Base-by-base conservation (phyloP, 2,797 vertebrate genomes). In the Bryconaethiops microstoma region DNA sequence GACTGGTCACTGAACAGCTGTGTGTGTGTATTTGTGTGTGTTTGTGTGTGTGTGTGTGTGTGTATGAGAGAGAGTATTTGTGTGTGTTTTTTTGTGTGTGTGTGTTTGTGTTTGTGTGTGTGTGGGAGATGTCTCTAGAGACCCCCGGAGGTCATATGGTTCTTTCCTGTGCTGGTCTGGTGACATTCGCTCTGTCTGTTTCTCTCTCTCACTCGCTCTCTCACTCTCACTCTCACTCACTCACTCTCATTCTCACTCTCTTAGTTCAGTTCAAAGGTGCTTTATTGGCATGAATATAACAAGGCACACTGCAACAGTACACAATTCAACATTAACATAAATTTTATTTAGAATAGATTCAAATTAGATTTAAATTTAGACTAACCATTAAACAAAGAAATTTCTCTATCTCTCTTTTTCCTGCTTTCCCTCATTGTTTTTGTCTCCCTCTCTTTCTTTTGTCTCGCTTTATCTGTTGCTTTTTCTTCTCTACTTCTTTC, bases 211-310 rank as follows among this genome's bases (percentile, higher is more conserved):
- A 76, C 55, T 68, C 14, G 35, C 73, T 71, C 21, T 12, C 40
- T 54, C 59, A 81, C 60, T 52, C 19, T 81, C 57, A 57, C n/a
- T 65, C 62, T 52, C 16, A 29, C 50, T 42, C n/a, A 29, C n/a
- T 84, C 83, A 79, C 86, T 80, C 86, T 82, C 76, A 83, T 25
- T 50, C 62, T 54, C 62, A 55, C 40, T 77, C 68, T 79, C 52
- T 72, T n/a, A n/a, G n/a, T n/a, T n/a, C n/a, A n/a, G n/a, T n/a
- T 42, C 40, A 42, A 42, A 42, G 40, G 40, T 42, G 40, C 8
- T 42, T 42, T 42, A 42, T 4, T 42, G 40, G 40, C n/a, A n/a
- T n/a, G n/a, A n/a, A n/a, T n/a, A n/a, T n/a, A n/a, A n/a, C n/a
- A n/a, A n/a, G n/a, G n/a, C n/a, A n/a, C n/a, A n/a, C n/a, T n/a